Conservation (phyloP, 2,888 invertebrate species). For the Pemphredon lugubris region DNA sequence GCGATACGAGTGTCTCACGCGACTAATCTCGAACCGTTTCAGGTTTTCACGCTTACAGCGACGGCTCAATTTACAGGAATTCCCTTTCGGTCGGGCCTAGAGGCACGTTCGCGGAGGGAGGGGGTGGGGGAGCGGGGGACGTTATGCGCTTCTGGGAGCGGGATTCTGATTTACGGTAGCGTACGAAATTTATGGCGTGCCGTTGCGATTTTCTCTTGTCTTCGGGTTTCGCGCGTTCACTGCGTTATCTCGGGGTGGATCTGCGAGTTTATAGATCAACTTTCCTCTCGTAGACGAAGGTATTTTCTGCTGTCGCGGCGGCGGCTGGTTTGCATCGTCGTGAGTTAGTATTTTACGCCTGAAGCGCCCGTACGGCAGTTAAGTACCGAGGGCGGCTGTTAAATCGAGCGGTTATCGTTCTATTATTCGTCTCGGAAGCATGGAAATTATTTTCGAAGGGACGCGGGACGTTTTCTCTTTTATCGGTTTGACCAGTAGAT, state of each 20-base stretch:
- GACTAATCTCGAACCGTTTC: conserved; percentile 20
- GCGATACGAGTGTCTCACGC: conserved; percentile 4
- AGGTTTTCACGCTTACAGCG: not conserved
- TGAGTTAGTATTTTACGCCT: not conserved
- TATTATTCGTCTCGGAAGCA: not conserved
- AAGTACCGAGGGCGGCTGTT: not conserved
- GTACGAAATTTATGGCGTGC: conserved; percentile 4
- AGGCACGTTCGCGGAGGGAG: no score
- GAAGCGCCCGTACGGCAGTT: not conserved
- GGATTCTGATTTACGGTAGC: conserved; percentile 14
- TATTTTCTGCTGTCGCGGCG: not conserved
- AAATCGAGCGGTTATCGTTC: not conserved
- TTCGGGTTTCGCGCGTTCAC: not conserved
- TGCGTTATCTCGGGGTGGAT: not conserved
- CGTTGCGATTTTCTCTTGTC: conserved; percentile 3
- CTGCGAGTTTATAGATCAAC: not conserved
- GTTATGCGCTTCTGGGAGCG: conserved; percentile 1
- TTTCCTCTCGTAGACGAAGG: conserved; percentile 5
- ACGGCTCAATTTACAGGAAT: conserved; percentile 20
- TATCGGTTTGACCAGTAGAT: no score
- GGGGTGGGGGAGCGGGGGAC: no score
- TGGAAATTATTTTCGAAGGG: not conserved
- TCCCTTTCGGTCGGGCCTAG: not conserved
- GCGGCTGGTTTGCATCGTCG: not conserved
- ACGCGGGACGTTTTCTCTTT: not conserved